Base-by-base conservation (phyloP, 1,140 invertebrate genomes). In the Drosophila santomea region DNA sequence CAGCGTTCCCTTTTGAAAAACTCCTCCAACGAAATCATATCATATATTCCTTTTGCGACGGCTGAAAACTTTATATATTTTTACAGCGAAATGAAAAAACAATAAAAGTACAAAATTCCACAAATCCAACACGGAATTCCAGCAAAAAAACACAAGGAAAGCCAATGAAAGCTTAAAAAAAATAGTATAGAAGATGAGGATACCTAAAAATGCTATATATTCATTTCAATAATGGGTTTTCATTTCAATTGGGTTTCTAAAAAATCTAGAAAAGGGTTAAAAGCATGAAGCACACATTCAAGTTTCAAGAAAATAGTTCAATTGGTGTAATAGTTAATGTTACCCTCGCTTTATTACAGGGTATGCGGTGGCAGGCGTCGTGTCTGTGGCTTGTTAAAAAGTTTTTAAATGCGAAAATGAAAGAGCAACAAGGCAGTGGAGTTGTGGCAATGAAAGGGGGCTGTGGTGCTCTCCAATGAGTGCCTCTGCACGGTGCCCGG, bases 41-140 rank as follows among this genome's bases (percentile, higher is more conserved):
- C 59, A 43, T 35, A 68, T 36, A 68, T 68, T 67, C 64, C 64
- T 68, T 54, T 69, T 63, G 50, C 75, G 68, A 68, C 78, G 76
- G 79, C 77, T 80, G 44, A 56, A 90, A 90, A 90, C 75, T 90
- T 90, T 91, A 58, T 73, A 80, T 88, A 83, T 90, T 90, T 90
- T 90, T 80, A 83, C 79, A 90, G 62, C 60, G 80, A 91, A 91
- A 91, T 91, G 88, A 91, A 91, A 91, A 84, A 83, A 91, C 88
- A 91, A 91, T 91, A 91, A 91, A 91, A 80, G 75, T 44, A 50
- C 25, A 64, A 80, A 59, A 63, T 20, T 36, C 41, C 60, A 47
- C 63, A 66, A 74, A 56, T 77, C 48, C 54, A 56, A 35, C 52
- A 61, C 32, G 36, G 38, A 20, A 38, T 32, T 48, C 50, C 59